These are phyloP conservation scores for Pempheris klunzingeri DNA, from an alignment of 2,797 vertebrate genomes.

Conservation along the genomic window DNA sequence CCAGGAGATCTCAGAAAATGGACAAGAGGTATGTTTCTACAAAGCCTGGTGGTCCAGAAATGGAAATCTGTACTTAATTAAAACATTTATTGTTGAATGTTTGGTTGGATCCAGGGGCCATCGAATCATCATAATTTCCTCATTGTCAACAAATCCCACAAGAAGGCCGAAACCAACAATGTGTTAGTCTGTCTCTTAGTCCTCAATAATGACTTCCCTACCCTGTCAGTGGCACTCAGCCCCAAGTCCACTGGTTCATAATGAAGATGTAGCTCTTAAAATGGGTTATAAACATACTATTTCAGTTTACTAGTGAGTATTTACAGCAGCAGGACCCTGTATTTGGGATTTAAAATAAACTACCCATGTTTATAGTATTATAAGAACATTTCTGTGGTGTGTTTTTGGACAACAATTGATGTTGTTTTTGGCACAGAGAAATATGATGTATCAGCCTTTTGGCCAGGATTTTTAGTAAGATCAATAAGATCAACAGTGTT, in stretches of 20 bases:
- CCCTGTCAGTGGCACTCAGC: background rate
- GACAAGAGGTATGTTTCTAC: constrained; percentile 71
- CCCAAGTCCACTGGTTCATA: background rate
- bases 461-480: background rate
- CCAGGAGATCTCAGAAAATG: constrained; percentile 75
- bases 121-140: background rate
- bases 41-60: constrained; percentile 2
- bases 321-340: background rate
- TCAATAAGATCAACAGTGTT: background rate
- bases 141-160: constrained; percentile 10
- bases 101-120: background rate
- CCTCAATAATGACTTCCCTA: background rate
- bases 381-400: background rate
- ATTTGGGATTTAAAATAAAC: background rate
- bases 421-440: background rate
- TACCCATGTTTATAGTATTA: background rate
- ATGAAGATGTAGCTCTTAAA: background rate
- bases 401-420: background rate
- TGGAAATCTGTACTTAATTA: background rate
- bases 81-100: background rate
- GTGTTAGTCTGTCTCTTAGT: background rate
- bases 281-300: background rate
- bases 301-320: background rate
- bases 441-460: background rate
- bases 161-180: background rate